Percentiles rank a stretch among this genome's conserved stretches.
Conservation (phyloP, 1,140 invertebrate genomes). For the Ptiloglossa arizonensis region DNA sequence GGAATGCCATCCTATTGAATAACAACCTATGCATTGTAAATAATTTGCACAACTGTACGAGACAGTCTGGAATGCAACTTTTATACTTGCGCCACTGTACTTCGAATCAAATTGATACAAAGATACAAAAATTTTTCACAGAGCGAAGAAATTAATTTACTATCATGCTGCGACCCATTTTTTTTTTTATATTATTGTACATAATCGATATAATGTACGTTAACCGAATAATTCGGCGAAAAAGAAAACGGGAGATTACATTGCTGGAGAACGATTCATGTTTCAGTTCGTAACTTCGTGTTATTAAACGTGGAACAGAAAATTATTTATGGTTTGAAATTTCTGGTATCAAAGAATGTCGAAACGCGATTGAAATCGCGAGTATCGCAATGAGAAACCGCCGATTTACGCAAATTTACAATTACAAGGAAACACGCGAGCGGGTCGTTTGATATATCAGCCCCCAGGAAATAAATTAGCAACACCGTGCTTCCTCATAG, state of each 20-base stretch:
- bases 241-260: too few relatives aligned
- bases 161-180: not conserved
- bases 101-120: too few relatives aligned
- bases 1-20: too few relatives aligned
- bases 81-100: too few relatives aligned
- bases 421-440: not conserved
- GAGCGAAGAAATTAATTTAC: too few relatives aligned
- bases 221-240: not conserved
- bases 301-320: not conserved
- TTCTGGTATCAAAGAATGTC: not conserved
- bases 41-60: too few relatives aligned
- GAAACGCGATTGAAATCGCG: not conserved
- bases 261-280: too few relatives aligned
- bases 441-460: not conserved
- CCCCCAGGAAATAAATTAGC: not conserved
- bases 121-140: too few relatives aligned
- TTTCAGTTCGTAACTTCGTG: too few relatives aligned
- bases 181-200: not conserved
- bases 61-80: too few relatives aligned
- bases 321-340: not conserved
- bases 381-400: not conserved
- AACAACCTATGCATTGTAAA: too few relatives aligned
- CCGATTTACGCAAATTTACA: not conserved
- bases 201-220: too few relatives aligned
- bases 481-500: not conserved